Percentiles rank a stretch among this genome's conserved stretches.
Evolutionary conservation across 2,888 invertebrate species (phyloP).

Genomic region (Sialis fuliginosa): DNA sequence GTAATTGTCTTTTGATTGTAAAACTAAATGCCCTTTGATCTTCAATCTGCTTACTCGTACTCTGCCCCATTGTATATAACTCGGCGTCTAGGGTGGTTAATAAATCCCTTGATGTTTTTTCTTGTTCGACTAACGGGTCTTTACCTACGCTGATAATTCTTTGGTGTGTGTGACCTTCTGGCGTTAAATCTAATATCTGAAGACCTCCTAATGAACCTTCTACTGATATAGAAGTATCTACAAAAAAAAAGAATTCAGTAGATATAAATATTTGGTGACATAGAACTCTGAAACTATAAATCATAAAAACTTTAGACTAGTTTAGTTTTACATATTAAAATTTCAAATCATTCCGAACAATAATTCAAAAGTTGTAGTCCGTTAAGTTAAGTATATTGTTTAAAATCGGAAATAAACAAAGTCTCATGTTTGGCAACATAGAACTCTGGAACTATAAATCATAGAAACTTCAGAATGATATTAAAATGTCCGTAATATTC

Average conservation of each 20-base stretch:
- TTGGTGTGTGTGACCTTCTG: slow-evolving; percentile 66
- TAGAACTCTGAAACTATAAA: too few species aligned
- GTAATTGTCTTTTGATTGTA: slow-evolving; percentile 23
- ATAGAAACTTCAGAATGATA: too few species aligned
- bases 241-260: slow-evolving; percentile 5
- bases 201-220: slow-evolving; percentile 83
- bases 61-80: slow-evolving; percentile 20
- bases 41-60: slow-evolving; percentile 3
- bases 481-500: too few species aligned
- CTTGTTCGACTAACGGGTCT: slow-evolving; percentile 42
- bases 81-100: slow-evolving; percentile 18
- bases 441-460: too few species aligned
- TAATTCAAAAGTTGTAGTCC: too few species aligned
- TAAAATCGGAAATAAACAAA: too few species aligned
- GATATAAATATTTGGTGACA: too few species aligned
- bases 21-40: slow-evolving; percentile 32
- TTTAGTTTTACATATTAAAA: too few species aligned
- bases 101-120: slow-evolving; percentile 12
- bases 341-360: too few species aligned
- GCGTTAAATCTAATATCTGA: slow-evolving; percentile 76
- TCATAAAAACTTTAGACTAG: too few species aligned
- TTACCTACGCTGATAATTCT: slow-evolving; percentile 72
- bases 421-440: too few species aligned
- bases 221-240: slow-evolving; percentile 34
- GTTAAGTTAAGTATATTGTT: too few species aligned